Evolutionary conservation across 1,140 invertebrate genomes (phyloP).

Genomic region (Melanaphis sacchari): DNA sequence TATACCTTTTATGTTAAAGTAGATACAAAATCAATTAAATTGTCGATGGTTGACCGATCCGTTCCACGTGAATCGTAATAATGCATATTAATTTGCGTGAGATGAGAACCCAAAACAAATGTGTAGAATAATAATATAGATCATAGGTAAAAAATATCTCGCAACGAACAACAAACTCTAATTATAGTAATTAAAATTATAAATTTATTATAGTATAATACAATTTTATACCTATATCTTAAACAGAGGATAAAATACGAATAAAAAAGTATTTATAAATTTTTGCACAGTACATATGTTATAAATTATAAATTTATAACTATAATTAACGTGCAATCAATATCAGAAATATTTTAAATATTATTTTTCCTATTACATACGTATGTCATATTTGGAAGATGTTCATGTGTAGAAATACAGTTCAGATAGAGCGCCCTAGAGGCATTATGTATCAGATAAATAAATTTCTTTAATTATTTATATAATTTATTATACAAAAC

Average conservation of each 20-base stretch:
- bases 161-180: background rate
- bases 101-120: too few relatives aligned
- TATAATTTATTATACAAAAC: background rate
- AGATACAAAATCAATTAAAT: too few relatives aligned
- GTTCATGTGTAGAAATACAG: background rate
- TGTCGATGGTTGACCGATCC: too few relatives aligned
- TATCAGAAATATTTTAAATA: background rate
- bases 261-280: background rate
- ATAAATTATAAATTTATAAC: background rate
- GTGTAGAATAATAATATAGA: too few relatives aligned
- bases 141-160: too few relatives aligned
- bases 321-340: background rate
- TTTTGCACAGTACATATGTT: background rate
- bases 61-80: too few relatives aligned
- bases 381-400: background rate
- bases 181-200: too few relatives aligned
- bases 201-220: too few relatives aligned
- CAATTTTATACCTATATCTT: too few relatives aligned
- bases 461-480: background rate
- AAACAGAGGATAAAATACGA: background rate
- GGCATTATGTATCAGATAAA: background rate
- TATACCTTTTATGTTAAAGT: background rate
- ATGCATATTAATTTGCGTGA: too few relatives aligned
- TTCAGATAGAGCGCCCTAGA: background rate
- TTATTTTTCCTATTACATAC: background rate